phyloP scores from a whole-genome alignment of 2,888 invertebrate species.

The Nymphalis urticae region DNA sequence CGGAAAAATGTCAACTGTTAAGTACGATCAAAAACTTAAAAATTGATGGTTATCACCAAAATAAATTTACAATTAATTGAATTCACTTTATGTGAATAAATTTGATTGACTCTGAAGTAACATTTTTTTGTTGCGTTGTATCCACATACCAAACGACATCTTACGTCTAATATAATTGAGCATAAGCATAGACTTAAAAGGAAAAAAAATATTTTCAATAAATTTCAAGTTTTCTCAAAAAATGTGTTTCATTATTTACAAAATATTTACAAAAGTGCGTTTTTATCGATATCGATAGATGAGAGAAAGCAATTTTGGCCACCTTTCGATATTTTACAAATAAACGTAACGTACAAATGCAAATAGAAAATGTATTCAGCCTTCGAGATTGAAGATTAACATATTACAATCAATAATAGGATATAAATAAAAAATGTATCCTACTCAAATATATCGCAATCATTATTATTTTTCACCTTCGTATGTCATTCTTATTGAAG shows the following conservation, averaged over 20 bases:
- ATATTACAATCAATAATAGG: constrained; percentile 48
- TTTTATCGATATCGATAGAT: constrained; percentile 53
- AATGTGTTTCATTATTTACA: constrained; percentile 72
- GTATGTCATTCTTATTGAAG: constrained; percentile 4
- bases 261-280: constrained; percentile 75
- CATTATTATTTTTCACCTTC: constrained; percentile 12
- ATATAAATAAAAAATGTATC: constrained; percentile 37
- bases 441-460: constrained; percentile 17
- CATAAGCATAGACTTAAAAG: constrained; percentile 75
- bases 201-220: constrained; percentile 56
- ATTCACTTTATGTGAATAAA: constrained; percentile 46
- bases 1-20: constrained; percentile 41
- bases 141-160: constrained; percentile 53
- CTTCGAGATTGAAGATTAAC: constrained; percentile 46
- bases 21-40: constrained; percentile 41
- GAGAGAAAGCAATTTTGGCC: constrained; percentile 70
- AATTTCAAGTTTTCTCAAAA: constrained; percentile 64
- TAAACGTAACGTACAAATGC: constrained; percentile 41
- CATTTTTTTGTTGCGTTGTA: constrained; percentile 46
- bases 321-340: constrained; percentile 51
- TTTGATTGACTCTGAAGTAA: constrained; percentile 31
- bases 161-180: constrained; percentile 77
- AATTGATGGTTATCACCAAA: constrained; percentile 33
- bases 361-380: constrained; percentile 49
- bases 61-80: constrained; percentile 46